These are phyloP conservation scores for Lasioglossum baleicum DNA, from an alignment of 1,140 invertebrate species.

Conservation along the genomic window DNA sequence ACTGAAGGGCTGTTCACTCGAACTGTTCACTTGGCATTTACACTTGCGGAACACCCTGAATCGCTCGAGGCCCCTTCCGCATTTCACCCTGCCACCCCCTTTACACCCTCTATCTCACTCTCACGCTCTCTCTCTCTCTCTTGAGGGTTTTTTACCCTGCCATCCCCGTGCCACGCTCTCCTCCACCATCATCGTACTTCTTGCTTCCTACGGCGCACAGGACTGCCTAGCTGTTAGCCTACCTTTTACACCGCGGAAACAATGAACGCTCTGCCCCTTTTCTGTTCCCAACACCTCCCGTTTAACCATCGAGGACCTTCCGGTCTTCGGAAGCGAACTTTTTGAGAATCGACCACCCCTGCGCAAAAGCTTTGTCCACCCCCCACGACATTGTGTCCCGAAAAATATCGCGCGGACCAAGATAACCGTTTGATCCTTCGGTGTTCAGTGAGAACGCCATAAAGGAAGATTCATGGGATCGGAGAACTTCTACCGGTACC, in stretches of 20 bases:
- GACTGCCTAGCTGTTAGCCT: conserved; percentile 57
- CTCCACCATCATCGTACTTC: conserved; percentile 38
- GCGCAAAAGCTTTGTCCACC: not conserved
- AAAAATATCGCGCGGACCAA: conserved; percentile 17
- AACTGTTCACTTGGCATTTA: conserved; percentile 80
- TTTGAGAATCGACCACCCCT: conserved; percentile 45
- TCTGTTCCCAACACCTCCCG: conserved; percentile 17
- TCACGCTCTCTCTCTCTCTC: not conserved
- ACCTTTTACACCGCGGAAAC: conserved; percentile 64
- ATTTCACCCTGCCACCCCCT: conserved; percentile 33
- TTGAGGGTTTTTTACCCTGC: not conserved
- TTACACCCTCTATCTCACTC: conserved; percentile 17
- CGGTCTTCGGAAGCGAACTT: conserved; percentile 58
- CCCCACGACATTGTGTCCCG: not conserved
- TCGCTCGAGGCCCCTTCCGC: conserved; percentile 55
- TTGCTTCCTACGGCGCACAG: conserved; percentile 46
- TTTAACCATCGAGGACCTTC: conserved; percentile 48
- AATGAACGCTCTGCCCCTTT: conserved; percentile 51
- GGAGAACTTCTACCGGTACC: not conserved
- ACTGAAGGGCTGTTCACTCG: conserved; percentile 77
- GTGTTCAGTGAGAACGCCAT: not conserved
- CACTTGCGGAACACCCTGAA: conserved; percentile 73
- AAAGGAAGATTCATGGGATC: conserved; percentile 3
- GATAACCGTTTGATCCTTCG: conserved; percentile 4
- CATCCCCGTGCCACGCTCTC: conserved; percentile 11